Evolutionary conservation across 2,113 vertebrate species (phyloP).

Genomic region (Poeciliopsis prolifica): DNA sequence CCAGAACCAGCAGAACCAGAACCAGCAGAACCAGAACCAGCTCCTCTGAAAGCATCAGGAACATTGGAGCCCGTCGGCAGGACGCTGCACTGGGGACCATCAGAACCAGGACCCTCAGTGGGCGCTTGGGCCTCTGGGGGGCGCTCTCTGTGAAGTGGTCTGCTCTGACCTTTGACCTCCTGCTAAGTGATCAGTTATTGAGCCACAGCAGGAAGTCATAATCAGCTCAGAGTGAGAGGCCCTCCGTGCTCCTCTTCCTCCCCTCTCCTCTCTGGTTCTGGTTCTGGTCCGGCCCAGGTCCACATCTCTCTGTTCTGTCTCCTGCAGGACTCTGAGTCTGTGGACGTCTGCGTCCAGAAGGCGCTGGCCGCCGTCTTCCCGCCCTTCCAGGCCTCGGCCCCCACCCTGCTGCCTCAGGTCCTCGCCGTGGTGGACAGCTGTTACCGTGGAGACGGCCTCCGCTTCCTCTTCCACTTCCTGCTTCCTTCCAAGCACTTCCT

Average conservation of each 20-base stretch:
- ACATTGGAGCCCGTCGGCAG: background rate
- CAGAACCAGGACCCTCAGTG: too few species aligned
- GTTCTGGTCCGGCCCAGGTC: too few species aligned
- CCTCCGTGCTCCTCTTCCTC: too few species aligned
- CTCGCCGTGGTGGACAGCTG: slow-evolving; percentile 52
- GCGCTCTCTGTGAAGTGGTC: too few species aligned
- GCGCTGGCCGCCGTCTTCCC: slow-evolving; percentile 51
- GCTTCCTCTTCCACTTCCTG: slow-evolving; percentile 77
- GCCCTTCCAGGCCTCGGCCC: slow-evolving; percentile 55
- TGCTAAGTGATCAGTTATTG: too few species aligned
- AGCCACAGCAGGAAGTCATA: too few species aligned
- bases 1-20: background rate
- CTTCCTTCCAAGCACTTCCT: slow-evolving; percentile 81
- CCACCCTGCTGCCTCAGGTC: slow-evolving; percentile 61
- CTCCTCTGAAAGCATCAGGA: slow-evolving; percentile 38
- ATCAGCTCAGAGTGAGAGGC: too few species aligned
- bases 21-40: slow-evolving; percentile 57
- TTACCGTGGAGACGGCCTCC: slow-evolving; percentile 54
- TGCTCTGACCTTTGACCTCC: too few species aligned
- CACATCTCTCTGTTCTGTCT: background rate
- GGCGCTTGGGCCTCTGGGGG: too few species aligned
- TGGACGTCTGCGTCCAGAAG: slow-evolving; percentile 62
- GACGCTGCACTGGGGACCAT: too few species aligned
- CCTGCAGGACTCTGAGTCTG: slow-evolving; percentile 62
- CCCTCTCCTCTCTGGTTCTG: too few species aligned